These are phyloP conservation scores for Cirrhinus mrigala DNA, from an alignment of 2,797 vertebrate species.

Conservation along the genomic window DNA sequence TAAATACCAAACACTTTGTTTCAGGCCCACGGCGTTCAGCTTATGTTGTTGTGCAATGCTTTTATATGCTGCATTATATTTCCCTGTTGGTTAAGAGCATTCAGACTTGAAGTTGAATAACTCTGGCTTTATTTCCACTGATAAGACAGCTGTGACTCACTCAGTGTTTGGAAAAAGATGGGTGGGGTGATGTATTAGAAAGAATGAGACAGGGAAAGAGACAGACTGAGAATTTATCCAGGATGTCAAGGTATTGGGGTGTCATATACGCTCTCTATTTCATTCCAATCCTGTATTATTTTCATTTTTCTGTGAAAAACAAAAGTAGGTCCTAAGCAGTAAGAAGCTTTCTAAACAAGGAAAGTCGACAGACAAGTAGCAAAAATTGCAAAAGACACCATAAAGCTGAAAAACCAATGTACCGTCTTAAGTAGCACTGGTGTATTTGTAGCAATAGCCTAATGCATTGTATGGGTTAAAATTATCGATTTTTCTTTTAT, in stretches of 20 bases:
- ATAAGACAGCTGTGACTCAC: slow-evolving; percentile 11
- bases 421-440: too few relatives aligned
- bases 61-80: not conserved
- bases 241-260: not conserved
- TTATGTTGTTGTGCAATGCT: slow-evolving; percentile 23
- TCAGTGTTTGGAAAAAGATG: not conserved
- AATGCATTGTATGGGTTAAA: too few relatives aligned
- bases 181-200: not conserved
- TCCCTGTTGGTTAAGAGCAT: not conserved
- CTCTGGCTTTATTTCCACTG: not conserved
- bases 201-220: not conserved
- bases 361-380: not conserved
- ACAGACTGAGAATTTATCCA: not conserved
- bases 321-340: not conserved
- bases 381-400: not conserved
- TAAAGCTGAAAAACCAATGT: not conserved
- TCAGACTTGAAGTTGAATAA: slow-evolving; percentile 22
- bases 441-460: too few relatives aligned
- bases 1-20: not conserved
- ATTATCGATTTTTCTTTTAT: too few relatives aligned
- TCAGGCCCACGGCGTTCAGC: not conserved
- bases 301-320: not conserved
- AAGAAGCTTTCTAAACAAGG: not conserved
- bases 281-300: not conserved
- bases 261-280: not conserved